Evolutionary conservation across 2,888 invertebrate genomes (phyloP).

Genomic region (Drosophila rellima): DNA sequence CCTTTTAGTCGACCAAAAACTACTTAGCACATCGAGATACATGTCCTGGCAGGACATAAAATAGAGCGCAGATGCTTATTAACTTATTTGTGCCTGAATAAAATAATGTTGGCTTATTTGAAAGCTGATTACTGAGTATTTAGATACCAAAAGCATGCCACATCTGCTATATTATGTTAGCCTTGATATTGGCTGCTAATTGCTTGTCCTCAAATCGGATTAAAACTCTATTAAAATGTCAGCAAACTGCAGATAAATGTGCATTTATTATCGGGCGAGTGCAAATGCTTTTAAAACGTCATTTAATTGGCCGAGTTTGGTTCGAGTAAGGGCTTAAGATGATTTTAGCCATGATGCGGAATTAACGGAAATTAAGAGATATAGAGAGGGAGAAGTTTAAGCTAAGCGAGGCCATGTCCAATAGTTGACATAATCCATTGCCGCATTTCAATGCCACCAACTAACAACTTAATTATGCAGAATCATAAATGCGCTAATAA

Average conservation of each 20-base stretch:
- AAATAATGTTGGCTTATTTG: background rate
- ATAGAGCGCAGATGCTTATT: background rate
- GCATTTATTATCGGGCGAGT: background rate
- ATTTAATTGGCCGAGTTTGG: conserved; percentile 42
- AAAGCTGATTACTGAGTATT: background rate
- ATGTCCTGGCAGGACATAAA: too few species aligned
- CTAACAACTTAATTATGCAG: conserved; percentile 52
- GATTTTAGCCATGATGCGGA: conserved; percentile 57
- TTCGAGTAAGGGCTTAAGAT: conserved; percentile 57
- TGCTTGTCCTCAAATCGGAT: conserved; percentile 60
- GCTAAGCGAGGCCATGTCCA: background rate
- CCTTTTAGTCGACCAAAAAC: too few species aligned
- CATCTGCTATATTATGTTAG: background rate
- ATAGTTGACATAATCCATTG: conserved; percentile 39
- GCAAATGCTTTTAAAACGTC: conserved; percentile 31
- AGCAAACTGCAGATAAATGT: conserved; percentile 41
- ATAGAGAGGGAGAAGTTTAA: background rate
- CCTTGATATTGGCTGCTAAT: conserved; percentile 49
- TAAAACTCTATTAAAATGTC: conserved; percentile 61
- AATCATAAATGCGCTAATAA: conserved; percentile 42
- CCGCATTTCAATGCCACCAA: conserved; percentile 31
- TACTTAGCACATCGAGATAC: too few species aligned
- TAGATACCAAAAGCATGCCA: background rate
- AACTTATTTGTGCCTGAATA: background rate
- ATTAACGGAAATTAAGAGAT: conserved; percentile 46